Percentiles rank a stretch among this genome's conserved stretches.
Conservation (phyloP, 2,888 invertebrate genomes). For the Crossocerus cetratus region DNA sequence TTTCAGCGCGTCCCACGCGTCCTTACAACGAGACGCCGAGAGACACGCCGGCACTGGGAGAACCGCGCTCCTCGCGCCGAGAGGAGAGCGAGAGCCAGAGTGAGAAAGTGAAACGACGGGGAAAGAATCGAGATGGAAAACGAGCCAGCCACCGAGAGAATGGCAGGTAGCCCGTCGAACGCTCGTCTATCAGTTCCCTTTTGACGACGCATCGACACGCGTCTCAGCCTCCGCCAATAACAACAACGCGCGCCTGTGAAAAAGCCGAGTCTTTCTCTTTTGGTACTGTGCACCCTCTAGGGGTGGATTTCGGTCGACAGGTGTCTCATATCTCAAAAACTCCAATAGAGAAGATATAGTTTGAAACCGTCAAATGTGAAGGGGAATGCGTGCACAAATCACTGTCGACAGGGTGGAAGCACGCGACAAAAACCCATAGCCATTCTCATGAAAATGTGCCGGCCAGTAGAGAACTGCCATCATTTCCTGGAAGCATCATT, state of each 20-base stretch:
- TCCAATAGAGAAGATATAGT: too few species aligned
- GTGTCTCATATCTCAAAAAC: background rate
- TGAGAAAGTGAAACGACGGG: background rate
- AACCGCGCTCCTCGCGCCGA: background rate
- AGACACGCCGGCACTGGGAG: too few species aligned
- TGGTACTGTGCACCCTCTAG: background rate
- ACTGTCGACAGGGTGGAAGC: background rate
- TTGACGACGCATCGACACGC: constrained; percentile 61
- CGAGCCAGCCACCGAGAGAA: constrained; percentile 53
- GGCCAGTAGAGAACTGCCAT: background rate
- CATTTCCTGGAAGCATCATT: too few species aligned
- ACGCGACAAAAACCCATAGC: background rate
- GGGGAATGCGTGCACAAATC: background rate
- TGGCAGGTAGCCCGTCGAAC: constrained; percentile 58
- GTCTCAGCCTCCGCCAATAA: constrained; percentile 16
- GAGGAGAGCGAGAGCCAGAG: constrained; percentile 35
- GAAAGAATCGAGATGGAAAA: constrained; percentile 7
- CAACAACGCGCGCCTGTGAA: background rate
- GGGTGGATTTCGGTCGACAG: background rate
- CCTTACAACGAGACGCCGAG: too few species aligned
- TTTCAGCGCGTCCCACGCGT: constrained; percentile 54
- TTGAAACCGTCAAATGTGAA: background rate
- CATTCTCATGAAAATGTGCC: background rate
- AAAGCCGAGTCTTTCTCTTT: background rate
- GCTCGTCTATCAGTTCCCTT: constrained; percentile 66